Conservation (phyloP, 2,888 invertebrate genomes). For the Augiades crinisus region DNA sequence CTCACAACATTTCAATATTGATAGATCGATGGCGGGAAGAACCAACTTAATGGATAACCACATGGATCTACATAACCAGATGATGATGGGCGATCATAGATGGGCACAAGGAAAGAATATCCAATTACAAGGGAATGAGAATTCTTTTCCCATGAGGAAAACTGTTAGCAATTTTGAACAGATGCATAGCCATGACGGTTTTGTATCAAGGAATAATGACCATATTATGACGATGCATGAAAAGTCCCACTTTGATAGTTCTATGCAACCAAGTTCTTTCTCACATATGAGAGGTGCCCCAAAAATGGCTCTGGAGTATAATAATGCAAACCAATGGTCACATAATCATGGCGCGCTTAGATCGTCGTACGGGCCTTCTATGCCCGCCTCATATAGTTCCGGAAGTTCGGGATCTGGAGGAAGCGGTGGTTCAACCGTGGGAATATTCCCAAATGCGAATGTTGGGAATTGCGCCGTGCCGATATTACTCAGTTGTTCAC, state of each 20-base stretch:
- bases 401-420: neutral
- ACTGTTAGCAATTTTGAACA: neutral
- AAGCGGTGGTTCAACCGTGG: conserved; percentile 45
- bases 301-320: conserved; percentile 40
- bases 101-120: conserved; percentile 15
- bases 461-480: conserved; percentile 66
- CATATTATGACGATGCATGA: conserved; percentile 37
- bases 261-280: conserved; percentile 21
- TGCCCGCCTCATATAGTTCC: conserved; percentile 30
- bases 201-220: conserved; percentile 10
- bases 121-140: neutral
- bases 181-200: conserved; percentile 24
- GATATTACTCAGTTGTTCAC: conserved; percentile 66
- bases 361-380: conserved; percentile 45
- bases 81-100: neutral
- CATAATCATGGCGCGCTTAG: conserved; percentile 46
- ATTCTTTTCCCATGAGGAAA: neutral
- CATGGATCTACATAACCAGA: neutral
- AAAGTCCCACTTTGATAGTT: conserved; percentile 45
- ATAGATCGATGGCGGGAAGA: neutral
- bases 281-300: conserved; percentile 49
- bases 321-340: conserved; percentile 46
- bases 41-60: conserved; percentile 2
- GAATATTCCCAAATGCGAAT: conserved; percentile 66
- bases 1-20: conserved; percentile 14